Evolutionary conservation across 2,113 vertebrate genomes (phyloP).

Genomic region (Pelecanus crispus): DNA sequence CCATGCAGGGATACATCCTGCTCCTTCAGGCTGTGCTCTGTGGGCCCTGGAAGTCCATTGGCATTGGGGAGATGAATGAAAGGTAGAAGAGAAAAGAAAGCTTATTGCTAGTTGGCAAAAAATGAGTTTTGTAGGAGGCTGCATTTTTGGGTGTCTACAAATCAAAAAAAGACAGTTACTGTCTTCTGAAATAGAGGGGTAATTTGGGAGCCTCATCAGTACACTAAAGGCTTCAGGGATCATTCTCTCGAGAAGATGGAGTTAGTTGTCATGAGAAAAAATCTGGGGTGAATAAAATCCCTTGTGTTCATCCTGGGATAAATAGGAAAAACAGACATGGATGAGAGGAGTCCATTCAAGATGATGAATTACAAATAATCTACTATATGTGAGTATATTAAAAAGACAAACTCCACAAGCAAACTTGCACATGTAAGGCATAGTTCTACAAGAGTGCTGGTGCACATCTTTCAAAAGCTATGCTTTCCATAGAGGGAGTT

Average conservation of each 20-base stretch:
- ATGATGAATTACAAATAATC: neutral
- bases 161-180: neutral
- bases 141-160: neutral
- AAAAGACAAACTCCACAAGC: neutral
- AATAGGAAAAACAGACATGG: neutral
- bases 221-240: neutral
- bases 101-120: neutral
- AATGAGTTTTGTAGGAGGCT: neutral
- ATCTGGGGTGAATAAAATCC: neutral
- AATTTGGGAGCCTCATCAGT: neutral
- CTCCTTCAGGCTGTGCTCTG: neutral
- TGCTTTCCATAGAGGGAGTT: neutral
- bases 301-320: neutral
- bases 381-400: neutral
- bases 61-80: neutral
- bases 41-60: neutral
- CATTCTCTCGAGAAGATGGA: neutral
- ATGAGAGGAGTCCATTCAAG: neutral
- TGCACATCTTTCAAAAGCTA: neutral
- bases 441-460: fast-evolving
- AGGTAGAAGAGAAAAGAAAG: neutral
- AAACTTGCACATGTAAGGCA: fast-evolving
- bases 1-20: neutral
- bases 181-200: neutral
- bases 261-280: neutral